Percentiles rank a stretch among this genome's conserved stretches.
These are phyloP conservation scores for Halcyon smyrnensis DNA, from an alignment of 2,797 vertebrate species.

Conservation along the genomic window DNA sequence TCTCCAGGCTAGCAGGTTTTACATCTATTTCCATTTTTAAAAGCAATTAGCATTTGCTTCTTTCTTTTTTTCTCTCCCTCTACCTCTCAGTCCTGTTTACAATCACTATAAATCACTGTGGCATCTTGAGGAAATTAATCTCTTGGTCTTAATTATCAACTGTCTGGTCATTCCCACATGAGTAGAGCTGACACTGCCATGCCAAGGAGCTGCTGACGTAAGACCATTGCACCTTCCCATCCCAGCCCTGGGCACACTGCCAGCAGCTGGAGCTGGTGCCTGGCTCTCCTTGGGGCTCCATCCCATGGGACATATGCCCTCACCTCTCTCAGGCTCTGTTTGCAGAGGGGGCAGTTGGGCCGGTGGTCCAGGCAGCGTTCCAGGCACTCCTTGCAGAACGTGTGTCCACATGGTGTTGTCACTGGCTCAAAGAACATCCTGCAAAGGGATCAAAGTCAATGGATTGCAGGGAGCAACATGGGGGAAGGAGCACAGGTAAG, in stretches of 20 bases:
- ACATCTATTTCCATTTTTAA: slow-evolving; percentile 51
- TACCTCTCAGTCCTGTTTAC: slow-evolving; percentile 20
- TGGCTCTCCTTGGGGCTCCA: neutral
- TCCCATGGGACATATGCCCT: fast-evolving
- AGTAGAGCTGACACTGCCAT: fast-evolving
- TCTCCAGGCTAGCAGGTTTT: slow-evolving; percentile 29
- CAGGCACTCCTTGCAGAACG: slow-evolving; percentile 92
- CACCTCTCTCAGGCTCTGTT: slow-evolving; percentile 91
- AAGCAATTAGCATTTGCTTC: slow-evolving; percentile 26
- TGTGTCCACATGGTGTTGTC: slow-evolving; percentile 92
- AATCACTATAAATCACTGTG: slow-evolving; percentile 24
- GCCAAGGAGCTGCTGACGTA: neutral
- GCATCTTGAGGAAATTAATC: slow-evolving; percentile 46
- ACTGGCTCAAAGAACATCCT: slow-evolving; percentile 91
- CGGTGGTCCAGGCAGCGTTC: slow-evolving; percentile 92
- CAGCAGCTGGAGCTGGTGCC: neutral
- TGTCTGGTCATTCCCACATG: neutral
- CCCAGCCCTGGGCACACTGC: neutral
- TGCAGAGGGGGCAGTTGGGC: slow-evolving; percentile 92
- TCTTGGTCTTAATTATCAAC: slow-evolving; percentile 41
- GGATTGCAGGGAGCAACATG: fast-evolving
- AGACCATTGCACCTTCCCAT: neutral
- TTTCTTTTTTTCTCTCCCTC: neutral
- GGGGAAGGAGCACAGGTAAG: neutral
- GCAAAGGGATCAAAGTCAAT: neutral